Evolutionary conservation across 1,140 invertebrate species (phyloP).

Genomic region (Leguminivora glycinivorella): DNA sequence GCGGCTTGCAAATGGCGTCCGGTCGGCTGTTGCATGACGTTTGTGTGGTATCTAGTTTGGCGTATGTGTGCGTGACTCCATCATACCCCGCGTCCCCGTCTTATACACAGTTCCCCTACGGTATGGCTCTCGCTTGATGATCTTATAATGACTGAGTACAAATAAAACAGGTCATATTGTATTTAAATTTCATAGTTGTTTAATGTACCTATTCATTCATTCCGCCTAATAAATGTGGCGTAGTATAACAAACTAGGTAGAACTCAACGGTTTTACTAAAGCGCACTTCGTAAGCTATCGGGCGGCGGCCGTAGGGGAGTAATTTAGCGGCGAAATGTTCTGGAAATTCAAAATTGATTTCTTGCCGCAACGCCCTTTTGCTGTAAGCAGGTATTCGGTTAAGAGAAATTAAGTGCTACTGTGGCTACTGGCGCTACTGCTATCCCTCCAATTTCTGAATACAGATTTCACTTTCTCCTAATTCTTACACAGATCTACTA

Average conservation of each 20-base stretch:
- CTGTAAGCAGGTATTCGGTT: constrained; percentile 28
- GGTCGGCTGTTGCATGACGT: too few species aligned
- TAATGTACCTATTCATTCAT: not conserved
- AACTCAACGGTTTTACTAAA: constrained; percentile 7
- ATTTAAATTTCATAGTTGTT: too few species aligned
- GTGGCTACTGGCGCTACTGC: constrained; percentile 4
- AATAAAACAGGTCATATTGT: too few species aligned
- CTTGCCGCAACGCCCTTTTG: constrained; percentile 28
- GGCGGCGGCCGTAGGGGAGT: constrained; percentile 8
- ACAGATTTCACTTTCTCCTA: not conserved
- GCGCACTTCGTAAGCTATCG: constrained; percentile 6
- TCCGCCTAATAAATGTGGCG: not conserved
- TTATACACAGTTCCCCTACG: too few species aligned
- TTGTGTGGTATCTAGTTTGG: too few species aligned
- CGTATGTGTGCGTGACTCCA: too few species aligned
- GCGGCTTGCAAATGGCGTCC: too few species aligned
- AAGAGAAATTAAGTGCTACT: constrained; percentile 25
- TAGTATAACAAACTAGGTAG: not conserved
- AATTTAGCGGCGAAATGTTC: constrained; percentile 23
- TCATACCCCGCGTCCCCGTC: too few species aligned
- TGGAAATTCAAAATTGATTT: constrained; percentile 29
- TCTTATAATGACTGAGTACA: too few species aligned
- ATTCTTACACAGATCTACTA: too few species aligned
- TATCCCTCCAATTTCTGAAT: constrained; percentile 8
- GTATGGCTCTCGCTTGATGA: too few species aligned